Conservation (phyloP, 2,888 invertebrate species). For the Megaustenia siamemsis region DNA sequence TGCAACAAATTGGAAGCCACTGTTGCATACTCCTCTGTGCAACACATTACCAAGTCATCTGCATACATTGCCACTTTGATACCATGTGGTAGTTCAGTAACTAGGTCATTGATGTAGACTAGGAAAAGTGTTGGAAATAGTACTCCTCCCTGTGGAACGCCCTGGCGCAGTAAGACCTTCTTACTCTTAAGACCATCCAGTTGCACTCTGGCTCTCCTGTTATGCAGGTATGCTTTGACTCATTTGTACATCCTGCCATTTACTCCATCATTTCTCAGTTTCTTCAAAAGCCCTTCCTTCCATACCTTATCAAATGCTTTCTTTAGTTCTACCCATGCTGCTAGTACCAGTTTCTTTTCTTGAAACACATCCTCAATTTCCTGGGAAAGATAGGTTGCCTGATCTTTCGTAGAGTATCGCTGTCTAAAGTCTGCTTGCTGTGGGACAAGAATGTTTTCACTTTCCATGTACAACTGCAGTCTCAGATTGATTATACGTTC, state of each 20-base stretch:
- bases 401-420: background rate
- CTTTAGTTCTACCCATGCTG: background rate
- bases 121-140: constrained; percentile 22
- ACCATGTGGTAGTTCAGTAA: background rate
- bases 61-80: background rate
- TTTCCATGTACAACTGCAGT: background rate
- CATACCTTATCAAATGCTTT: background rate
- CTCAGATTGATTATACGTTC: background rate
- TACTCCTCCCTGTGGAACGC: constrained; percentile 29
- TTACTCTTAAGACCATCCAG: background rate
- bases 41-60: background rate
- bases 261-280: background rate
- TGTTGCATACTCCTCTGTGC: too few relatives aligned
- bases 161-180: background rate
- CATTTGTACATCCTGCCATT: background rate
- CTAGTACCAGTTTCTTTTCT: background rate
- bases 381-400: background rate
- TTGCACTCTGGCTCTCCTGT: background rate
- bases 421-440: background rate
- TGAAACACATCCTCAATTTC: background rate
- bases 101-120: background rate
- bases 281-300: background rate
- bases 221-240: background rate
- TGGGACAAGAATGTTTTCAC: background rate
- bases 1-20: too few relatives aligned